Conservation (phyloP, 2,888 invertebrate species). For the Brachyptera putata region DNA sequence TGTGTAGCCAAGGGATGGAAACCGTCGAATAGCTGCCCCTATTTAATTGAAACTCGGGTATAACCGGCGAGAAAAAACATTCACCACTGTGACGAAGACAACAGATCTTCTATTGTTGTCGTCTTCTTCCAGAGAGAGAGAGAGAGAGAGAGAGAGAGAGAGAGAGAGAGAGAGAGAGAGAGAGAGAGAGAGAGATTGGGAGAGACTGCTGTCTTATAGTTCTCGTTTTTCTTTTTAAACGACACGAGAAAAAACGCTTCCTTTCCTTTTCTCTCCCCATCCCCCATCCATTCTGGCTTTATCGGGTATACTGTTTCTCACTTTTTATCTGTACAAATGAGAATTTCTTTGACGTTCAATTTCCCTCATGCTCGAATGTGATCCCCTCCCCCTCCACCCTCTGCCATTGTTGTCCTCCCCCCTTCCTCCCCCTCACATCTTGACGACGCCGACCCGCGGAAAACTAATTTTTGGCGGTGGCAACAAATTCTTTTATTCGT, state of each 20-base stretch:
- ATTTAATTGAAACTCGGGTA: not conserved
- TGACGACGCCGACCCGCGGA: no score
- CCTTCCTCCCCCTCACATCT: no score
- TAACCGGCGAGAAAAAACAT: not conserved
- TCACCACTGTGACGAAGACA: not conserved
- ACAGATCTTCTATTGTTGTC: not conserved
- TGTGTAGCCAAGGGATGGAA: no score
- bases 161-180: not conserved
- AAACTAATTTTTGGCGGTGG: no score
- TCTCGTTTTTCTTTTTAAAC: not conserved
- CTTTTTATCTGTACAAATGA: no score
- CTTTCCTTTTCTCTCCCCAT: not conserved
- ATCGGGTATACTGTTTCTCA: not conserved
- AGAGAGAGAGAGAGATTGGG: no score
- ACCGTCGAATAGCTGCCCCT: no score
- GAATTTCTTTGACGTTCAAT: conserved; percentile 4
- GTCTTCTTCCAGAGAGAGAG: no score
- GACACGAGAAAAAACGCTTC: not conserved
- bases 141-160: no score
- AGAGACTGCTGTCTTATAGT: not conserved
- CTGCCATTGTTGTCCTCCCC: no score
- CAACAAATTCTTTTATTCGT: no score
- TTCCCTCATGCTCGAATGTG: not conserved
- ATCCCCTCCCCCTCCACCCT: not conserved
- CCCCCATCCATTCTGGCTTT: no score